Base-by-base conservation (phyloP, 2,113 vertebrate species). In the Macquaria ambigua region DNA sequence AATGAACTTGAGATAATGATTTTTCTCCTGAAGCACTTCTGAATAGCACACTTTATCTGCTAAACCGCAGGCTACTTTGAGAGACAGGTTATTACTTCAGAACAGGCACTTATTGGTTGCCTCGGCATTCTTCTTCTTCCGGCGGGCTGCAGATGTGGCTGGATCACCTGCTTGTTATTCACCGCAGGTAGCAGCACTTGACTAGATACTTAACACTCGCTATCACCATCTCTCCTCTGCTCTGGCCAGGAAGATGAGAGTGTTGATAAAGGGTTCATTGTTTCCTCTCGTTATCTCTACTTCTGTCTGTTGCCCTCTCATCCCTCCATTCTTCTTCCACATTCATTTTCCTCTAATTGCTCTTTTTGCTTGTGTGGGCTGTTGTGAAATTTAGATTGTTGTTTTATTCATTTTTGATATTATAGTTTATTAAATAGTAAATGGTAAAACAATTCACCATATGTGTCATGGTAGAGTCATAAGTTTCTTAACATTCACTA, bases 91-190 rank as follows among this genome's bases (percentile, higher is more conserved):
- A 85, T 89, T 83, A 46, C 59, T 66, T 75, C 10, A 83, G 85
- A 76, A 23, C 69, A 61, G 53, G 5, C 15, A 5, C 59, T 41
- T 25, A 41, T 18, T 58, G 59, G 75, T 41, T 61, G 48, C n/a
- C 62, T 77, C 71, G 1, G 31, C 58, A 10, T 82, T 66, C 43
- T 74, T 77, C 68, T 53, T 63, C 52, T 56, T 77, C 23, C 79
- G 62, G 71, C 31, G 4, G 37, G 63, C 72, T 87, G 86, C 70
- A 74, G 53, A 84, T 34, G 63, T 15, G 50, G 12, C 76, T 25
- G 28, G n/a, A 74, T 81, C 34, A 66, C 48, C 85, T 86, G 78
- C 41, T 92, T 92, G 81, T 72, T 83, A 93, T 92, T 91, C 93
- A 39, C 37, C 4, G 74, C 87, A 84, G 82, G 82, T 43, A 75